A percentile compares a stretch with the other conserved stretches of the same genome.
phyloP scores from a whole-genome alignment of 2,888 invertebrate species.

The Xestia xanthographa region DNA sequence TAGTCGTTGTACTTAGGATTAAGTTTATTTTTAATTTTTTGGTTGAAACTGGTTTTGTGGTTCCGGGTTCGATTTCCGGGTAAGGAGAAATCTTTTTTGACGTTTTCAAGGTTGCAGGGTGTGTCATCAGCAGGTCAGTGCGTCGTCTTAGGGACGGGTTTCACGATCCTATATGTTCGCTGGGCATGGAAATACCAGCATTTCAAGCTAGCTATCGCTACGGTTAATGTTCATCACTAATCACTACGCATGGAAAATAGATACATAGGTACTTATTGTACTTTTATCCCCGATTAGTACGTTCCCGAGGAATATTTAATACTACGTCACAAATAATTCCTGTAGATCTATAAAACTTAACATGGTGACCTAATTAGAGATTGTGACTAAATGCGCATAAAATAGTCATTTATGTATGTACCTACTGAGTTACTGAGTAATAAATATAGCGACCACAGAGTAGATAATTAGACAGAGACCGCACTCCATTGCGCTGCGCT shows the following conservation, averaged over 20 bases:
- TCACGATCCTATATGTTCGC: too few species aligned
- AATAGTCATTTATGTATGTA: conserved; percentile 33
- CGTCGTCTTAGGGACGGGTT: too few species aligned
- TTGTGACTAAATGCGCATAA: conserved; percentile 36
- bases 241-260: background rate
- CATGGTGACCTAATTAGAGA: conserved; percentile 38
- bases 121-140: too few species aligned
- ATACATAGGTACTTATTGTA: background rate
- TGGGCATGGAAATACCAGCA: background rate
- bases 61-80: conserved; percentile 47
- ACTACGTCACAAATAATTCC: background rate
- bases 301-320: background rate
- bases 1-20: background rate
- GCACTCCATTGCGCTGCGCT: background rate
- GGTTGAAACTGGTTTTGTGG: background rate
- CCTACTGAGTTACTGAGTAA: conserved; percentile 15
- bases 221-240: background rate
- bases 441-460: conserved; percentile 2
- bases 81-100: background rate
- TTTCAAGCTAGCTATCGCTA: background rate
- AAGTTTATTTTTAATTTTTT: conserved; percentile 11
- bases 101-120: background rate
- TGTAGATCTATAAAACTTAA: conserved; percentile 13
- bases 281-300: too few species aligned
- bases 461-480: conserved; percentile 23